Evolutionary conservation across 2,888 invertebrate species (phyloP).

Genomic region (Tubiluchus corallicola): DNA sequence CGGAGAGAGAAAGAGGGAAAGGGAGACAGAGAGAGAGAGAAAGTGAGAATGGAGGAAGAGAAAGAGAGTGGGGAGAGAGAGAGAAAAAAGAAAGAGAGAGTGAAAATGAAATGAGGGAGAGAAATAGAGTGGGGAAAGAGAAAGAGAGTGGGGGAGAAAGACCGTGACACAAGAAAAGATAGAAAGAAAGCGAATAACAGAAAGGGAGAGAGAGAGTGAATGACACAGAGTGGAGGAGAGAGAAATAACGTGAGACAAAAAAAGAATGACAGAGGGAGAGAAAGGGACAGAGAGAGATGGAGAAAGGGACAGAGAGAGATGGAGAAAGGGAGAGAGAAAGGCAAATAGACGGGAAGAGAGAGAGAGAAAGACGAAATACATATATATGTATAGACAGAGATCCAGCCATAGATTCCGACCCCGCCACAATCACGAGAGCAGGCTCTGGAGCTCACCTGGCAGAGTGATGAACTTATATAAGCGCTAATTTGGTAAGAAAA

Average conservation of each 20-base stretch:
- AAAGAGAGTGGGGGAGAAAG: background rate
- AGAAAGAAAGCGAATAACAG: background rate
- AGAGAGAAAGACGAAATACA: background rate
- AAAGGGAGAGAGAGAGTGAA: slow-evolving; percentile 1
- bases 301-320: background rate
- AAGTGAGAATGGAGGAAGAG: too few species aligned
- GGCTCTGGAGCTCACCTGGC: too few species aligned
- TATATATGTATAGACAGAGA: too few species aligned
- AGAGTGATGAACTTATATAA: too few species aligned
- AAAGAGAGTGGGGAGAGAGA: background rate
- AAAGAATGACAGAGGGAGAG: too few species aligned
- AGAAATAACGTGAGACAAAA: background rate
- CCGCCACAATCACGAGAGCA: too few species aligned
- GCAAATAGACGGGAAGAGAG: background rate
- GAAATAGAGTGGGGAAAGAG: background rate
- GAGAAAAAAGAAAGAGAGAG: background rate
- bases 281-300: background rate
- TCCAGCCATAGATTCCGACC: too few species aligned
- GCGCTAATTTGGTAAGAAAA: too few species aligned
- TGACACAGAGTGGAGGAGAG: background rate
- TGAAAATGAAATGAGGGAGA: background rate
- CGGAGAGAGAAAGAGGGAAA: too few species aligned
- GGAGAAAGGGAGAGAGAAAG: slow-evolving; percentile 3
- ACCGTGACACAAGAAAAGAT: background rate
- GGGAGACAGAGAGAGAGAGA: too few species aligned